Conservation (phyloP, 2,797 vertebrate genomes). For the Gymnothorax reevesii region DNA sequence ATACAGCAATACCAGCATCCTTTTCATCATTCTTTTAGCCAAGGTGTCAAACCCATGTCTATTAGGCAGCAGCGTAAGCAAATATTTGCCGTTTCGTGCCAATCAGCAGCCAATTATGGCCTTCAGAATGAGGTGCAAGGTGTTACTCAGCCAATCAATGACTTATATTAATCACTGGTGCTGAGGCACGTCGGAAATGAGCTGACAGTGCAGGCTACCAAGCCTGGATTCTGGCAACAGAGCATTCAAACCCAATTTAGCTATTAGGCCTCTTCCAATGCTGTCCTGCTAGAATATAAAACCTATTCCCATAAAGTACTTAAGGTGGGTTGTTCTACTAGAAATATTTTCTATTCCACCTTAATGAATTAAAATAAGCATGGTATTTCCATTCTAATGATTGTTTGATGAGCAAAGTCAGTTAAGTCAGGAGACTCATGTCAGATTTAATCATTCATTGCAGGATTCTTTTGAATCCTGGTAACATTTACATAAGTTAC, state of each 20-base stretch:
- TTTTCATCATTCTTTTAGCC: not conserved
- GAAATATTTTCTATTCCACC: not conserved
- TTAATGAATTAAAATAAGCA: not conserved
- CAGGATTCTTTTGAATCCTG: too few species aligned
- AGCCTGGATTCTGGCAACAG: not conserved
- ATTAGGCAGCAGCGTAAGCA: not conserved
- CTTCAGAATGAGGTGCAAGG: too few species aligned
- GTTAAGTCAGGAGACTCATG: too few species aligned
- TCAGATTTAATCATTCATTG: too few species aligned
- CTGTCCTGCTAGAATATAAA: not conserved
- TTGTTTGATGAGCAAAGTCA: not conserved
- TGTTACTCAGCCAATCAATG: not conserved
- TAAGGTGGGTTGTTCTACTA: not conserved
- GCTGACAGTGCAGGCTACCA: not conserved
- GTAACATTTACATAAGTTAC: too few species aligned
- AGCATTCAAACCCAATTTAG: not conserved
- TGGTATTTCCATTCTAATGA: not conserved
- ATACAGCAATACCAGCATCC: not conserved
- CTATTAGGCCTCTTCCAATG: not conserved
- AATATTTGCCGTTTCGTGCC: not conserved
- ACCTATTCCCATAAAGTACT: not conserved
- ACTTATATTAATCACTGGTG: not conserved
- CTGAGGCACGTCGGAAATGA: not conserved
- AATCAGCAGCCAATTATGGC: not conserved
- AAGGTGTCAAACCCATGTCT: not conserved